Percentiles rank a stretch among this genome's conserved stretches.
Conservation (phyloP, 2,888 invertebrate genomes). For the Uropetala carovei region DNA sequence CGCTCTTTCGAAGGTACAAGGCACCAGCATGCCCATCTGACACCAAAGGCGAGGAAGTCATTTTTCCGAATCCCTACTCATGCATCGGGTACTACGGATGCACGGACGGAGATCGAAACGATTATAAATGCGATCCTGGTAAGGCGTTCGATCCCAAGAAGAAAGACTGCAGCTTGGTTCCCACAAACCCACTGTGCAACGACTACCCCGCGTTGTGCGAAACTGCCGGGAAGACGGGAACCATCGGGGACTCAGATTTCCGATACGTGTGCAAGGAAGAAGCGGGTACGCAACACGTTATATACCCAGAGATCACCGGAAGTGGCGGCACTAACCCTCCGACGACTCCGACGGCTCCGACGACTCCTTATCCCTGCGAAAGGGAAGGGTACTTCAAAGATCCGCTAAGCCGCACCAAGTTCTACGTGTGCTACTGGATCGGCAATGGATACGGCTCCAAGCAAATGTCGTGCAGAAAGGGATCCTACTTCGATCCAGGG, state of each 20-base stretch:
- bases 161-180: neutral
- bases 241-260: too few species aligned
- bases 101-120: neutral
- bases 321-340: neutral
- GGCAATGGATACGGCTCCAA: neutral
- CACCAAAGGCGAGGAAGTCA: neutral
- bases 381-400: neutral
- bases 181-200: too few species aligned
- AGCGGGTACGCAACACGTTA: neutral
- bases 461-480: neutral
- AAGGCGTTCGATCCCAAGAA: neutral
- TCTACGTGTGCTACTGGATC: neutral
- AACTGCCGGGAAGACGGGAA: too few species aligned
- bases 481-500: neutral
- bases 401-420: neutral
- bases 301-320: neutral
- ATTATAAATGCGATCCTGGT: neutral
- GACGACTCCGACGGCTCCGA: neutral
- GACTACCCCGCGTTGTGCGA: too few species aligned
- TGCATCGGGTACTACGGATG: neutral
- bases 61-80: neutral
- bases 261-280: too few species aligned
- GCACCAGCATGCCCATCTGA: neutral
- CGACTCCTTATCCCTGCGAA: neutral
- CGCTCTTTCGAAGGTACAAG: too few species aligned